These are phyloP conservation scores for Myotis vivesi DNA, from an alignment of 2,797 vertebrate genomes.

Conservation along the genomic window DNA sequence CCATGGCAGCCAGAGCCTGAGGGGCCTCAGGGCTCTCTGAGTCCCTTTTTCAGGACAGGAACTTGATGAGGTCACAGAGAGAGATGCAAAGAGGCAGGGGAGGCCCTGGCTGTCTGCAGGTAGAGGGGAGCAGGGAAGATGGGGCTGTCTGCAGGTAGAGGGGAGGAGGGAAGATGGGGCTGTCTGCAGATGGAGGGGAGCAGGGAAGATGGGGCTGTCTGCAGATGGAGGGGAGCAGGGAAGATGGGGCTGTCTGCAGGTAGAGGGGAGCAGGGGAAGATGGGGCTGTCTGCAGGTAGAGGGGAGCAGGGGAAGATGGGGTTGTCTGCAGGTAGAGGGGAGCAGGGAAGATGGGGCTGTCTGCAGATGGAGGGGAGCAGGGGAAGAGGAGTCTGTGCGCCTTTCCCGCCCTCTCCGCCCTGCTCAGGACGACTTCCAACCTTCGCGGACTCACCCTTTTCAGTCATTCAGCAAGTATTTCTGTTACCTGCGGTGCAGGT, in stretches of 20 bases:
- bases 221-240: not conserved
- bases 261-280: not conserved
- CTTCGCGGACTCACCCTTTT: no score
- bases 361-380: not conserved
- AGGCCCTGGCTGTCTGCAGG: not conserved
- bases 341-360: not conserved
- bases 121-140: no score
- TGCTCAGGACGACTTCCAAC: not conserved
- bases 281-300: not conserved
- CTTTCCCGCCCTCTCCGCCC: rapidly evolving
- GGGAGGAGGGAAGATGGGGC: not conserved
- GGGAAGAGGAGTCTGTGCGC: rapidly evolving
- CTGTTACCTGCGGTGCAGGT: not conserved
- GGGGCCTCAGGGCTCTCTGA: not conserved
- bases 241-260: not conserved
- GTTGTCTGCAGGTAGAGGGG: not conserved
- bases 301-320: not conserved
- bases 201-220: not conserved
- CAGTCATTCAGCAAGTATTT: not conserved
- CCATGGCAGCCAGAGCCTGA: not conserved
- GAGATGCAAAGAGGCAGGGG: not conserved
- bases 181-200: not conserved
- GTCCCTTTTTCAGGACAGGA: not conserved
- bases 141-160: not conserved
- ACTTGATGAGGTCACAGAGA: not conserved